Conservation (phyloP, 2,888 invertebrate genomes). For the Athalia circularis region DNA sequence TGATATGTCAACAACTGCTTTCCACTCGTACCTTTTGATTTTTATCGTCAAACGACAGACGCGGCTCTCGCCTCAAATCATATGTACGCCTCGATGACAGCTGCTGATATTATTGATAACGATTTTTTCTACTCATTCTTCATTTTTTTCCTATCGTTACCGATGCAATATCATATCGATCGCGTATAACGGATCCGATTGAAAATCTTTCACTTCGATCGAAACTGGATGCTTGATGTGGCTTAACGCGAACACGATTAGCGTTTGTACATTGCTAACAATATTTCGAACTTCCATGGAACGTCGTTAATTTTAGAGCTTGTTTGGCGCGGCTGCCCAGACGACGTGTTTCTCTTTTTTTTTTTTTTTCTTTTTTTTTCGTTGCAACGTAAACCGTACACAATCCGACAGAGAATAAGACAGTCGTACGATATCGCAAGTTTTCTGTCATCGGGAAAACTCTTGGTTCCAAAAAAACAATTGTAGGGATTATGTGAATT, state of each 20-base stretch:
- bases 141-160: neutral
- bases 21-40: constrained; percentile 40
- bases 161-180: too few relatives aligned
- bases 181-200: too few relatives aligned
- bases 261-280: neutral
- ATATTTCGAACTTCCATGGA: constrained; percentile 15
- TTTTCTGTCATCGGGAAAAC: too few relatives aligned
- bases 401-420: too few relatives aligned
- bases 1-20: constrained; percentile 71
- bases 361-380: too few relatives aligned
- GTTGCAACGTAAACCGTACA: too few relatives aligned
- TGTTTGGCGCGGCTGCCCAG: constrained; percentile 41
- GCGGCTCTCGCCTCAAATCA: neutral
- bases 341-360: neutral
- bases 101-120: neutral
- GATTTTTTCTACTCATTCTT: neutral
- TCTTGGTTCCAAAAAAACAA: too few relatives aligned
- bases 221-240: too few relatives aligned
- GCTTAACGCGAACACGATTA: neutral
- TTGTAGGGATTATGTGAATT: too few relatives aligned
- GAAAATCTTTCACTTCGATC: too few relatives aligned
- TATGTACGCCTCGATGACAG: constrained; percentile 24
- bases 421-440: too few relatives aligned
- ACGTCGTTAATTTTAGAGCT: constrained; percentile 40
- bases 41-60: constrained; percentile 3